Percentiles rank a stretch among this genome's conserved stretches.
Evolutionary conservation across 2,797 vertebrate species (phyloP).

Genomic region (Crax fasciolata): DNA sequence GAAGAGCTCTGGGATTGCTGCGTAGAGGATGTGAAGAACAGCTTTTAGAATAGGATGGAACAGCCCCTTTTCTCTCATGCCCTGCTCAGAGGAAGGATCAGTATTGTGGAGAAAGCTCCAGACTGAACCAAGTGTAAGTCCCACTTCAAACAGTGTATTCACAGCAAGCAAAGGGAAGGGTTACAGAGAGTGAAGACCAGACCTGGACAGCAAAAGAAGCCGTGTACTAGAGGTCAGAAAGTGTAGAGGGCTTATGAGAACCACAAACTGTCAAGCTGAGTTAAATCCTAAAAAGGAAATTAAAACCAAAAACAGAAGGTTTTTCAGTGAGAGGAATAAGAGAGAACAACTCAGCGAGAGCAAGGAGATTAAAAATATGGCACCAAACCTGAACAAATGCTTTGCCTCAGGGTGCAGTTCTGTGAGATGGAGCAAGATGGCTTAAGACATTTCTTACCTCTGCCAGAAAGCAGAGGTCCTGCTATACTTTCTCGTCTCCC

Average conservation of each 20-base stretch:
- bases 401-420: neutral
- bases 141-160: neutral
- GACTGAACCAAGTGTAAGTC: neutral
- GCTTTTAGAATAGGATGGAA: neutral
- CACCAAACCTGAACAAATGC: conserved; percentile 26
- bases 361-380: conserved; percentile 9
- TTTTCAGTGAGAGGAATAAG: neutral
- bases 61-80: neutral
- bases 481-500: neutral
- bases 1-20: neutral
- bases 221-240: conserved; percentile 30
- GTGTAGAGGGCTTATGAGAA: neutral
- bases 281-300: conserved; percentile 41
- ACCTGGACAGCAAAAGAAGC: neutral
- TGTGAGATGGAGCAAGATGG: neutral
- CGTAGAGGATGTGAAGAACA: neutral
- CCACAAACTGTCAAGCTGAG: neutral
- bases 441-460: neutral
- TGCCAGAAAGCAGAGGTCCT: neutral
- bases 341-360: neutral
- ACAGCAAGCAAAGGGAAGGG: neutral
- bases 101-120: neutral
- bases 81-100: neutral
- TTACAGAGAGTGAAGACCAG: neutral
- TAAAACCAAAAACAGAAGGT: conserved; percentile 33